These are phyloP conservation scores for Anarsia innoxiella DNA, from an alignment of 2,888 invertebrate genomes.

Conservation along the genomic window DNA sequence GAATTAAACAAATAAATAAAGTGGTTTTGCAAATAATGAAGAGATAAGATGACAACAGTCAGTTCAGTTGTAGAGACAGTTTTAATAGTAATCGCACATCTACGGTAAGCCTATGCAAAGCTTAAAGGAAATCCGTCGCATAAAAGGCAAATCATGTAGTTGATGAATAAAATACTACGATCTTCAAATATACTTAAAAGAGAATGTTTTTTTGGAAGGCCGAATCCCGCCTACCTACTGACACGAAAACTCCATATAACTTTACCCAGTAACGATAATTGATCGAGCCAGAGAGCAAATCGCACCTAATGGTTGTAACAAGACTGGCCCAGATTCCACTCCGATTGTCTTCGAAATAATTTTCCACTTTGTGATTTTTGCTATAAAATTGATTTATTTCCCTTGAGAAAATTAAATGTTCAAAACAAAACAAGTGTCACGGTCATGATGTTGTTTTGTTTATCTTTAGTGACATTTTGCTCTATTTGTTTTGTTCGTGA, in stretches of 20 bases:
- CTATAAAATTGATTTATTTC: slow-evolving; percentile 10
- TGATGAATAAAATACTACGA: no score
- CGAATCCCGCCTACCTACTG: slow-evolving; percentile 13
- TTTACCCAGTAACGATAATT: slow-evolving; percentile 33
- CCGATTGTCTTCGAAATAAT: slow-evolving; percentile 31
- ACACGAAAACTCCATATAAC: slow-evolving; percentile 16
- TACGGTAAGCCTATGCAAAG: no score
- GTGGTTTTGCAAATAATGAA: no score
- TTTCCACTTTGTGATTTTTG: slow-evolving; percentile 27
- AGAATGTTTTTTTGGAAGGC: no score
- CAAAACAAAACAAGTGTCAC: not conserved
- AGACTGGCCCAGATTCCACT: slow-evolving; percentile 31
- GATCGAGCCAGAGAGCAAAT: slow-evolving; percentile 23
- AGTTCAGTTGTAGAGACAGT: no score
- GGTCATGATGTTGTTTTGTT: not conserved
- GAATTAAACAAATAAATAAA: no score
- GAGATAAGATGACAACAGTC: no score
- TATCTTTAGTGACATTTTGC: not conserved
- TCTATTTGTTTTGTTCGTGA: not conserved
- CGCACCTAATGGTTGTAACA: slow-evolving; percentile 23
- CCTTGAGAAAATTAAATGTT: slow-evolving; percentile 11
- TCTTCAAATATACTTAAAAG: no score
- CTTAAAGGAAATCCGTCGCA: no score
- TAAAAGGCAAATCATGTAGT: no score
- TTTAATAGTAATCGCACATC: slow-evolving; percentile 18